These are phyloP conservation scores for Triplophysa bombifrons DNA, from an alignment of 2,797 vertebrate species.

Conservation along the genomic window DNA sequence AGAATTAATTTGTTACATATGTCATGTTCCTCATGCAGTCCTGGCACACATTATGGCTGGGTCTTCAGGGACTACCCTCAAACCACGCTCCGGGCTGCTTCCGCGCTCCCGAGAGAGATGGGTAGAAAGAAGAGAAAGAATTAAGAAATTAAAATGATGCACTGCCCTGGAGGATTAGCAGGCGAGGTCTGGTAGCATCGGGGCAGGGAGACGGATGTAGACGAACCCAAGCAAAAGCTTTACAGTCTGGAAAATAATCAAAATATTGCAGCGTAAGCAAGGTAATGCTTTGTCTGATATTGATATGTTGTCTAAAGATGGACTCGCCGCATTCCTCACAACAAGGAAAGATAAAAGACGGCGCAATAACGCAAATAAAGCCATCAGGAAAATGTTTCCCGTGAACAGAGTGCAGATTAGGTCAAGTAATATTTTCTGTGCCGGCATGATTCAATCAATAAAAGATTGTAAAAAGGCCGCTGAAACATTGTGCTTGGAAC, in stretches of 20 bases:
- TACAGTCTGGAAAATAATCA: slow-evolving; percentile 44
- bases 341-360: slow-evolving; percentile 26
- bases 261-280: slow-evolving; percentile 37
- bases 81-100: slow-evolving; percentile 50
- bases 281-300: slow-evolving; percentile 42
- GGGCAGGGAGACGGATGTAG: slow-evolving; percentile 9
- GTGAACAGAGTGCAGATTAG: slow-evolving; percentile 39
- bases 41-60: slow-evolving; percentile 67
- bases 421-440: slow-evolving; percentile 48
- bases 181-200: slow-evolving; percentile 27
- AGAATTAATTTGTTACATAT: slow-evolving; percentile 77
- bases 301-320: slow-evolving; percentile 40
- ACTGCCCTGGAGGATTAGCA: slow-evolving; percentile 53
- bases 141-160: slow-evolving; percentile 68
- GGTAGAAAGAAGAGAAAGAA: slow-evolving; percentile 47
- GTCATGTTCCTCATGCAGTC: slow-evolving; percentile 71
- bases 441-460: slow-evolving; percentile 35
- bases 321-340: slow-evolving; percentile 3
- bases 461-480: slow-evolving; percentile 28
- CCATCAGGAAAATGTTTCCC: slow-evolving; percentile 39
- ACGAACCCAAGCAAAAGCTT: slow-evolving; percentile 31
- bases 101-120: slow-evolving; percentile 47
- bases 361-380: slow-evolving; percentile 41
- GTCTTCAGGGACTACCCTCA: slow-evolving; percentile 60
- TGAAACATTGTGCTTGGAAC: neutral